These are phyloP conservation scores for Coreoperca whiteheadi DNA, from an alignment of 2,113 vertebrate genomes.

Conservation along the genomic window DNA sequence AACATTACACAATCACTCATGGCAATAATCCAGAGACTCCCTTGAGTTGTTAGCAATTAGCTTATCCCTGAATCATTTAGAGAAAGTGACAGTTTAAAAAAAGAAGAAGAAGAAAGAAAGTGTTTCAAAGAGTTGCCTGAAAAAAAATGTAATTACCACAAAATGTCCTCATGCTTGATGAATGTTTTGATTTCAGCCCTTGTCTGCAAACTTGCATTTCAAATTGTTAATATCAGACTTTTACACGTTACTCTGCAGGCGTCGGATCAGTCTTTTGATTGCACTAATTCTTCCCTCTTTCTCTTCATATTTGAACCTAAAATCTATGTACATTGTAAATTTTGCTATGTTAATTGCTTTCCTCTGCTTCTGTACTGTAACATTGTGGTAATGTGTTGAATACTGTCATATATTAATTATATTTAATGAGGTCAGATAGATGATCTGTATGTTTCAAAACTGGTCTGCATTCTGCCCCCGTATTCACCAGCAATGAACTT, in stretches of 20 bases:
- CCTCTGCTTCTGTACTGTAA: neutral
- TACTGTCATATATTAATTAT: neutral
- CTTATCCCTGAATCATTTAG: conserved; percentile 24
- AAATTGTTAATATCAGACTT: neutral
- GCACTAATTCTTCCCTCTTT: neutral
- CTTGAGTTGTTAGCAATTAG: conserved; percentile 21
- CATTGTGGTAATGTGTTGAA: neutral
- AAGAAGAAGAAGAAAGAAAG: too few species aligned
- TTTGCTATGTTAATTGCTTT: neutral
- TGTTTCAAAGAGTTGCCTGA: neutral
- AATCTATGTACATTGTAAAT: neutral
- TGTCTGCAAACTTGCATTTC: neutral
- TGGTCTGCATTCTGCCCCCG: neutral
- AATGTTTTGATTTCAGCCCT: conserved; percentile 1
- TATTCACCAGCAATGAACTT: conserved; percentile 43
- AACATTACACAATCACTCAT: conserved; percentile 23
- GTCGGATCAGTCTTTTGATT: neutral
- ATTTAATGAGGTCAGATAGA: conserved; percentile 4
- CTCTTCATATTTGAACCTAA: neutral
- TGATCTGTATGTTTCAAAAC: conserved; percentile 14
- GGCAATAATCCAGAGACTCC: conserved; percentile 24
- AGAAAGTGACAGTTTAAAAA: conserved; percentile 27
- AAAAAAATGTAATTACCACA: conserved; percentile 2
- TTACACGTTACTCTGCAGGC: neutral
- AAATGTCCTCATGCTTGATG: conserved; percentile 2